Base-by-base conservation (phyloP, 2,113 vertebrate genomes). In the Pithys albifrons region DNA sequence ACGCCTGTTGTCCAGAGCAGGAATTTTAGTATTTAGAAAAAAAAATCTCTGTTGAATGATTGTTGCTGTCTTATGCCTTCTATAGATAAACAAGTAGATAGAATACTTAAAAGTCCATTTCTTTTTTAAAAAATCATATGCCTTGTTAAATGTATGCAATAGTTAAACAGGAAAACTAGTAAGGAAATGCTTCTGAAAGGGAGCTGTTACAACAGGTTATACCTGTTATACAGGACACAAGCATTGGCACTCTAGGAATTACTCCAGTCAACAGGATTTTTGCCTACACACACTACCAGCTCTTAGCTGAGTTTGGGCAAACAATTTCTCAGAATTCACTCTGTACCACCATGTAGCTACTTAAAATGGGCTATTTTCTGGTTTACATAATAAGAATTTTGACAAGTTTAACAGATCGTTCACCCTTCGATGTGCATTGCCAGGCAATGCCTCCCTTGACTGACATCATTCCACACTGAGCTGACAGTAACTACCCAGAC, bases 401-500 rank as follows among this genome's bases (percentile, higher is more conserved):
- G 55, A 76, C 45, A 91, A 64, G 31, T 31, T 31, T 78, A 94
- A 83, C 52, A 46, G 39, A 70, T 58, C 31, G 4, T 81, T 84
- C 70, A 61, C 54, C 66, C 85, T 89, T 73, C 37, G 9, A 77
- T 29, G 12, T 57, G 28, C 46, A 78, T 1, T 58, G 67, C 70
- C 41, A 77, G 46, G 61, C 73, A 67, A 33, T 41, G 77, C 14
- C 35, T 82, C 67, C 58, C 83, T 64, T 35, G 29, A 43, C 33
- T 65, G 51, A 69, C 35, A 93, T 82, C 51, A 29, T 24, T 33
- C 24, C 29, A 31, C 46, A 64, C 59, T 54, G 69, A 64, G 39
- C 41, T 87, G 72, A 59, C 45, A 75, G 82, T 58, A 97, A 69
- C 35, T 55, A 96, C 48, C 52, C 73, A 77, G 61, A 59, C 67